These are phyloP conservation scores for Lepeophtheirus nordmannii DNA, from an alignment of 2,888 invertebrate genomes.

Conservation along the genomic window DNA sequence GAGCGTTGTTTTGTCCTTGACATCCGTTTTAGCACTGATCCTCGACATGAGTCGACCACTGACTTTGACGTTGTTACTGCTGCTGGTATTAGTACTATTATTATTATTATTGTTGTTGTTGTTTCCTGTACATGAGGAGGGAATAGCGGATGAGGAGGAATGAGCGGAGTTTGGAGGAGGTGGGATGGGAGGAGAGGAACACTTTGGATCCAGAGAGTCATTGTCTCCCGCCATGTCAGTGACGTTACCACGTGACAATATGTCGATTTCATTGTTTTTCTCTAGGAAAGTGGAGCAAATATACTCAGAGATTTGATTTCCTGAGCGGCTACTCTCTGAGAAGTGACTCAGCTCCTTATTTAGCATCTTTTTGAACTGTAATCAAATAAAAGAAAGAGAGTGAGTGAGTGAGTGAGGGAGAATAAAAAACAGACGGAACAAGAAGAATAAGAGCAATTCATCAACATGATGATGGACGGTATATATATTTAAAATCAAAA, in stretches of 20 bases:
- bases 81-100: background rate
- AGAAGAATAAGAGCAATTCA: slow-evolving; percentile 20
- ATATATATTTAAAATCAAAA: background rate
- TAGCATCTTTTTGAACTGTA: slow-evolving; percentile 97
- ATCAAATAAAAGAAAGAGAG: slow-evolving; percentile 30
- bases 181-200: no score
- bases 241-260: slow-evolving; percentile 46
- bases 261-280: slow-evolving; percentile 88
- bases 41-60: slow-evolving; percentile 2
- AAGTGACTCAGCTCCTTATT: slow-evolving; percentile 98
- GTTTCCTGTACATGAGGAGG: no score
- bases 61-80: background rate
- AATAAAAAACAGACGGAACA: slow-evolving; percentile 17
- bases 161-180: no score
- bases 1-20: slow-evolving; percentile 44
- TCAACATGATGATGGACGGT: no score
- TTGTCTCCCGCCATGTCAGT: background rate
- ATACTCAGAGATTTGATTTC: slow-evolving; percentile 98
- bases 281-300: slow-evolving; percentile 98
- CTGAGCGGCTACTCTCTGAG: slow-evolving; percentile 95
- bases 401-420: slow-evolving; percentile 9
- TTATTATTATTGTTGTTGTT: no score
- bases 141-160: no score
- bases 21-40: slow-evolving; percentile 7
- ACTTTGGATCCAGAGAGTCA: background rate